A percentile compares a stretch with the other conserved stretches of the same genome.
These are phyloP conservation scores for Helicorthomorpha holstii DNA, from an alignment of 1,140 invertebrate genomes.

Conservation along the genomic window DNA sequence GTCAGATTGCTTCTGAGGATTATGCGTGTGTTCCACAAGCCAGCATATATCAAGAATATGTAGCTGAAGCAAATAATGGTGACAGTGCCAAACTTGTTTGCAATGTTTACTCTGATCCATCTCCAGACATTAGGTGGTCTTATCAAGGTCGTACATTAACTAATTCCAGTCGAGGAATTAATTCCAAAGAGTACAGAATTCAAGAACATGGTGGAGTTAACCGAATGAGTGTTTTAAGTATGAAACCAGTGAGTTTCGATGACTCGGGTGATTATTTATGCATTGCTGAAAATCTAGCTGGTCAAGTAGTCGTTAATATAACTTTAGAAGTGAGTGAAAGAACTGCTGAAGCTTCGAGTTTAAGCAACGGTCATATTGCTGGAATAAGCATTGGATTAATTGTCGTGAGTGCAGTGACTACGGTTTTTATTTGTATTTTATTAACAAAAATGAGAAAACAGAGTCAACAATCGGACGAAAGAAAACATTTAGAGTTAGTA, in stretches of 20 bases:
- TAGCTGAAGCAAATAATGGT: slow-evolving; percentile 49
- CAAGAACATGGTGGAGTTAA: slow-evolving; percentile 16
- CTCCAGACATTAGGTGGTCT: slow-evolving; percentile 65
- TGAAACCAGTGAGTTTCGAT: slow-evolving; percentile 43
- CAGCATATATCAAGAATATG: slow-evolving; percentile 28
- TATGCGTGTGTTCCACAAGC: slow-evolving; percentile 52
- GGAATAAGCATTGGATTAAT: background rate
- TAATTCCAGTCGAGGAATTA: slow-evolving; percentile 21
- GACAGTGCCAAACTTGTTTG: slow-evolving; percentile 63
- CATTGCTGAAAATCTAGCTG: slow-evolving; percentile 52
- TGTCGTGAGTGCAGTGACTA: background rate
- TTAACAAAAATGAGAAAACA: background rate
- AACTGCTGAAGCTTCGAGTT: background rate
- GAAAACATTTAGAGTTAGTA: background rate
- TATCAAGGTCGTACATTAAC: slow-evolving; percentile 48
- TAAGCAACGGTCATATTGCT: background rate
- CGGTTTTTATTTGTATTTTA: background rate
- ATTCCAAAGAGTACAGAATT: background rate
- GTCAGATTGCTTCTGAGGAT: slow-evolving; percentile 40
- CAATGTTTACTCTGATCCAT: slow-evolving; percentile 57
- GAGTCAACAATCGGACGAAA: background rate
- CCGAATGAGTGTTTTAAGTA: slow-evolving; percentile 57
- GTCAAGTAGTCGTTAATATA: slow-evolving; percentile 45
- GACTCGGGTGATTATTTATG: slow-evolving; percentile 75
- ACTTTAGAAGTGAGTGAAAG: slow-evolving; percentile 28